Evolutionary conservation across 2,113 vertebrate genomes (phyloP).

Genomic region (Pituophis catenifer): DNA sequence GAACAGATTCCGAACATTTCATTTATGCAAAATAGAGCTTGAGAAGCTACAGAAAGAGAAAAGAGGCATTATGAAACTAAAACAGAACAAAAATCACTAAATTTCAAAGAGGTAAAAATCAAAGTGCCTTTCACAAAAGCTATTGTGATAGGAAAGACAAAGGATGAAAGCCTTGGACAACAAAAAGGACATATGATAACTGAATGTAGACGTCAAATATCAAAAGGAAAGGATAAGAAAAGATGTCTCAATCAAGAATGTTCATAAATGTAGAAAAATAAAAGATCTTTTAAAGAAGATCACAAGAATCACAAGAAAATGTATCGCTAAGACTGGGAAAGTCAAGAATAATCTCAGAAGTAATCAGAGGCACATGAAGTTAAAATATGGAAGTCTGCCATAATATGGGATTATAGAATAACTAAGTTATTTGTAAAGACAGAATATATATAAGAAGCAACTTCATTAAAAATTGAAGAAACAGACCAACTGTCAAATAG

Average conservation of each 20-base stretch:
- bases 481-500: not conserved
- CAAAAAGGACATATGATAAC: not conserved
- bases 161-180: not conserved
- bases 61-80: not conserved
- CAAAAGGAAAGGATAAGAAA: not conserved
- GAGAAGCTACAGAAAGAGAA: not conserved
- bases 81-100: not conserved
- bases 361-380: not conserved
- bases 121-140: not conserved
- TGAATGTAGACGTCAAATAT: not conserved
- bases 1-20: not conserved
- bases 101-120: not conserved
- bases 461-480: not conserved
- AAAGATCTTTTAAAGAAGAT: not conserved
- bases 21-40: not conserved
- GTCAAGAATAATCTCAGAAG: not conserved
- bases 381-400: not conserved
- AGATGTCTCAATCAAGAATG: not conserved
- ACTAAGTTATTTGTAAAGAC: not conserved
- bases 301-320: not conserved
- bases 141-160: not conserved
- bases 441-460: not conserved
- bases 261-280: not conserved
- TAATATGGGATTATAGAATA: not conserved
- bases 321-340: not conserved